Conservation (phyloP, 2,888 invertebrate genomes). For the Entomobrya multifasciata region DNA sequence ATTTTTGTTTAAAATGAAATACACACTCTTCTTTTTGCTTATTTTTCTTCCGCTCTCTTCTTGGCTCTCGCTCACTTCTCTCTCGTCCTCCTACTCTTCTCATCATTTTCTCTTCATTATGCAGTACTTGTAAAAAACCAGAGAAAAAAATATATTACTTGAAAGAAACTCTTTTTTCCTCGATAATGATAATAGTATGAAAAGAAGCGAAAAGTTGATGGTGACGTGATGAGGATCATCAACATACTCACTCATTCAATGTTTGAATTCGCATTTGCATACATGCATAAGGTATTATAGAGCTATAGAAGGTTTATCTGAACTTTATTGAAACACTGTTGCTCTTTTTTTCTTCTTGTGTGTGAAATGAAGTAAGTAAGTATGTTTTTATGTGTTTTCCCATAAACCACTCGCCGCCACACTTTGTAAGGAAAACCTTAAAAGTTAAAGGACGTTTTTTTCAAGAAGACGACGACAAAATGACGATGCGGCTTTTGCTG, state of each 20-base stretch:
- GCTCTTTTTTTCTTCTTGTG: slow-evolving; percentile 34
- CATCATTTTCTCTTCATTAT: slow-evolving; percentile 62
- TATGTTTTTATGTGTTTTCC: slow-evolving; percentile 63
- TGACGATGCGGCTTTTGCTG: slow-evolving; percentile 53
- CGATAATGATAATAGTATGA: slow-evolving; percentile 21
- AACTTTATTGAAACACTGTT: slow-evolving; percentile 38
- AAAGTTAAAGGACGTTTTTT: slow-evolving; percentile 52
- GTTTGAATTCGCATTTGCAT: not conserved
- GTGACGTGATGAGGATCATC: slow-evolving; percentile 3
- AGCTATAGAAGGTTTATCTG: not conserved
- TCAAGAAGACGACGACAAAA: slow-evolving; percentile 43
- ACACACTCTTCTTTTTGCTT: not conserved
- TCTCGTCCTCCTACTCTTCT: slow-evolving; percentile 13
- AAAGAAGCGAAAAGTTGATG: not conserved
- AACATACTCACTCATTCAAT: slow-evolving; percentile 4
- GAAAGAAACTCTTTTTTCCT: slow-evolving; percentile 24
- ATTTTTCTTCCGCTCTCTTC: slow-evolving; percentile 32
- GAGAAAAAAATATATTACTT: slow-evolving; percentile 3
- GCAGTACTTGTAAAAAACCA: not conserved
- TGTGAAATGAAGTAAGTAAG: slow-evolving; percentile 48
- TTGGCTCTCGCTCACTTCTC: not conserved
- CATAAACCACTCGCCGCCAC: slow-evolving; percentile 71
- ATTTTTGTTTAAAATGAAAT: slow-evolving; percentile 30
- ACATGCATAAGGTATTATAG: not conserved
- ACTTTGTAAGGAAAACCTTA: slow-evolving; percentile 60